Evolutionary conservation across 2,113 vertebrate genomes (phyloP).

Genomic region (Cebus imitator): DNA sequence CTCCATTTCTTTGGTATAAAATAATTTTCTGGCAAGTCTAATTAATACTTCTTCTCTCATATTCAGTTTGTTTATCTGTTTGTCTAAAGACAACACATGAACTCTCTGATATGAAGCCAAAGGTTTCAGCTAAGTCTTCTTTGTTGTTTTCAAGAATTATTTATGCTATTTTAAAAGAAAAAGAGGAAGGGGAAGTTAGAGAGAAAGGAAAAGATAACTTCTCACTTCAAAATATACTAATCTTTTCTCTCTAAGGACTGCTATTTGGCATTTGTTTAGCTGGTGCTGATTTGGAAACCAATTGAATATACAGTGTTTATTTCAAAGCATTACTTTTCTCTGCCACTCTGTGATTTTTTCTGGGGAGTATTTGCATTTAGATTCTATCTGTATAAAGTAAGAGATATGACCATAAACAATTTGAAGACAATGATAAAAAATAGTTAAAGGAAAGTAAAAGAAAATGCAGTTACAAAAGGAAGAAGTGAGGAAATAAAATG

Average conservation of each 20-base stretch:
- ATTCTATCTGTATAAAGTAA: slow-evolving; percentile 68
- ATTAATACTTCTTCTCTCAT: neutral
- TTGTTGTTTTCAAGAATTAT: slow-evolving; percentile 42
- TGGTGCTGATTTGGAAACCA: slow-evolving; percentile 67
- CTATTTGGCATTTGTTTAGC: slow-evolving; percentile 69
- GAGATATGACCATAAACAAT: slow-evolving; percentile 71
- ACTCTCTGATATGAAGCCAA: neutral
- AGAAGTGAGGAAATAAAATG: slow-evolving; percentile 47
- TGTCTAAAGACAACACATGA: slow-evolving; percentile 8
- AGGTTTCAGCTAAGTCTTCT: neutral
- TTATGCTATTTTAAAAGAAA: slow-evolving; percentile 36
- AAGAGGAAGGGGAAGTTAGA: neutral
- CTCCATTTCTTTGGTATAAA: slow-evolving; percentile 43
- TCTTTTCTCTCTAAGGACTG: slow-evolving; percentile 48
- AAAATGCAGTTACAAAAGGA: slow-evolving; percentile 43
- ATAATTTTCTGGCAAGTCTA: neutral
- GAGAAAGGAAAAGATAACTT: slow-evolving; percentile 54
- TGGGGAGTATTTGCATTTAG: slow-evolving; percentile 80
- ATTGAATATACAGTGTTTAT: slow-evolving; percentile 69
- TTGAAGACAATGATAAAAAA: slow-evolving; percentile 63
- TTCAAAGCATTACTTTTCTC: slow-evolving; percentile 63
- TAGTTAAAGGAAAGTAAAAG: slow-evolving; percentile 66
- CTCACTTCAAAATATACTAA: slow-evolving; percentile 67
- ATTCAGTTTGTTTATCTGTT: neutral
- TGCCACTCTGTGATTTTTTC: slow-evolving; percentile 73